A percentile compares a stretch with the other conserved stretches of the same genome.
Conservation (phyloP, 2,113 vertebrate genomes). For the Antechinus stuartii region DNA sequence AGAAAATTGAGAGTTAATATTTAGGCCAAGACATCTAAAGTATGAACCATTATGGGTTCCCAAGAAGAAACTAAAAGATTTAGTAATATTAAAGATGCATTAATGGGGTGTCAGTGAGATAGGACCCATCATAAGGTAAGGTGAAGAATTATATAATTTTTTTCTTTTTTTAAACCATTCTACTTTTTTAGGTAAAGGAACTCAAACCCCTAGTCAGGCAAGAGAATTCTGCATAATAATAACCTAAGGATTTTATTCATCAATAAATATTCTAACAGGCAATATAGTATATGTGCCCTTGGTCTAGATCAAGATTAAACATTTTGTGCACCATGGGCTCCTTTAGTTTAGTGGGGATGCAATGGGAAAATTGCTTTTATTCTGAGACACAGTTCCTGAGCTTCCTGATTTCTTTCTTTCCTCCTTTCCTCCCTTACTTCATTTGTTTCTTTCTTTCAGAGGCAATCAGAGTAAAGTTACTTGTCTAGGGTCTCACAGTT, state of each 20-base stretch:
- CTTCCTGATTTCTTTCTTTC: neutral
- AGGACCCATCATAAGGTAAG: neutral
- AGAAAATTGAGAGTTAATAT: neutral
- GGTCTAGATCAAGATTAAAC: neutral
- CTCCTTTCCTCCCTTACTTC: neutral
- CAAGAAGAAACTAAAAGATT: neutral
- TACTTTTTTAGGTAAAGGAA: neutral
- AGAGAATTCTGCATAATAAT: neutral
- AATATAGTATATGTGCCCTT: neutral
- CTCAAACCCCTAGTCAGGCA: neutral
- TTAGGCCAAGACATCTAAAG: neutral
- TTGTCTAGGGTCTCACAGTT: too few species aligned
- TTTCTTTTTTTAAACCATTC: neutral
- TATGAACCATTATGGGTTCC: neutral
- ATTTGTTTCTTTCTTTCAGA: too few species aligned
- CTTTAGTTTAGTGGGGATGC: neutral
- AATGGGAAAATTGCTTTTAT: neutral
- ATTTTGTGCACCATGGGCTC: neutral
- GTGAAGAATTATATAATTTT: neutral
- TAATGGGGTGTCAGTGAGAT: neutral
- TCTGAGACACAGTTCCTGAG: neutral
- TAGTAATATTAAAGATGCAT: neutral
- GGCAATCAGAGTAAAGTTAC: too few species aligned
- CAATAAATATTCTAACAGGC: neutral
- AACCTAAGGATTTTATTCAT: neutral